Base-by-base conservation (phyloP, 2,113 vertebrate genomes). In the Ctenodactylus gundi region DNA sequence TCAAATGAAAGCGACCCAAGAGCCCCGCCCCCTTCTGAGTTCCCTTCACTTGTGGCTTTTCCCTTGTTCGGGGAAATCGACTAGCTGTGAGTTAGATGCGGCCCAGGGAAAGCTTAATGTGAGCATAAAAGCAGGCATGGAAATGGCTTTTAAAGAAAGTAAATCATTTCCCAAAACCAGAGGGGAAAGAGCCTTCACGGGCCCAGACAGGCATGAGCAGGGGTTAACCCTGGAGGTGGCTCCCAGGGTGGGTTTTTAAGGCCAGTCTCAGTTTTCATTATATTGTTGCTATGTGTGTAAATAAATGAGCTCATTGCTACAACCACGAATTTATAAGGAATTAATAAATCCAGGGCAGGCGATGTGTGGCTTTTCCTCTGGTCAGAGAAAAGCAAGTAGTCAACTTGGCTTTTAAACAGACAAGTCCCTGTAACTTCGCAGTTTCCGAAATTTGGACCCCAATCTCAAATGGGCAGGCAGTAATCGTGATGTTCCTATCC, bases 241-340 rank as follows among this genome's bases (percentile, higher is more conserved):
- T 83, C 34, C 12, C 62, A 87, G 94, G 93, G 96, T 93, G 44
- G 91, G 86, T 95, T 98, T 95, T 86, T 82, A 93, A 96, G 85
- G 94, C 95, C 92, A 91, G 88, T 73, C 81, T 92, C 86, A 44
- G 87, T 98, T 98, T 95, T 98, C 97, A 97, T 97, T 97, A 95
- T 92, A 88, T 95, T 98, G 95, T 98, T 97, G 97, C 97, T 97
- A 97, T 95, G 95, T 41, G 36, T 97, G 94, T 97, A 98, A 98
- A 98, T 94, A 96, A 77, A 98, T 98, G 98, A 97, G 94, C 95
- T 98, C 98, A 98, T 2, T 75, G 93, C 97, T 96, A 97, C 95
- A 97, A 96, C 93, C 92, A 68, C 67, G 78, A 96, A 90, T 97
- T 97, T 98, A 95, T 53, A 95, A 94, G 96, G 96, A 90, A 96